These are phyloP conservation scores for Diarsia mendica DNA, from an alignment of 2,888 invertebrate species.

Conservation along the genomic window DNA sequence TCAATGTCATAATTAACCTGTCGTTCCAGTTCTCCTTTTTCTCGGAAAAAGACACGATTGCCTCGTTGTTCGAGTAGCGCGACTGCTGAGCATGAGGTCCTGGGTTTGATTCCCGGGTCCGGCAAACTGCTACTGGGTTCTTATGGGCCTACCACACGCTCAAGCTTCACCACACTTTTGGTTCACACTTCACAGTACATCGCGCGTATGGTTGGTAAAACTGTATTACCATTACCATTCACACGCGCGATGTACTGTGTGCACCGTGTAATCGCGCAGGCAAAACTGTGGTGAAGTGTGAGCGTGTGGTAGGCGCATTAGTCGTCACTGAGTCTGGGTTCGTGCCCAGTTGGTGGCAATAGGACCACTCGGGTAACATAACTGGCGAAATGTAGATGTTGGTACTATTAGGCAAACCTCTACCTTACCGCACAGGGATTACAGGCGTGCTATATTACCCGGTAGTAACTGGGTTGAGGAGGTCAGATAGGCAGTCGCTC, in stretches of 20 bases:
- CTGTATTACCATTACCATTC: too few species aligned
- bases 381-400: neutral
- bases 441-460: neutral
- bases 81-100: neutral
- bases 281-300: too few species aligned
- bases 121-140: neutral
- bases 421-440: neutral
- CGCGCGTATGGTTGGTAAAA: too few species aligned
- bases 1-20: neutral
- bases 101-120: neutral
- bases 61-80: neutral
- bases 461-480: too few species aligned
- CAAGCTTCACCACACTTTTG: too few species aligned
- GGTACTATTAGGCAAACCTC: neutral
- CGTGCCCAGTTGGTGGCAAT: neutral
- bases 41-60: neutral
- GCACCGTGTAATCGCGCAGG: too few species aligned
- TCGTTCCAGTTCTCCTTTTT: neutral
- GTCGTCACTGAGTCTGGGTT: neutral
- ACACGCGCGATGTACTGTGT: too few species aligned
- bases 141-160: too few species aligned
- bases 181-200: too few species aligned
- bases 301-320: too few species aligned
- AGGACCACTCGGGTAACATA: neutral
- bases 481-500: too few species aligned